Evolutionary conservation across 2,888 invertebrate species (phyloP).

Genomic region (Pseudeuparius sepicola): DNA sequence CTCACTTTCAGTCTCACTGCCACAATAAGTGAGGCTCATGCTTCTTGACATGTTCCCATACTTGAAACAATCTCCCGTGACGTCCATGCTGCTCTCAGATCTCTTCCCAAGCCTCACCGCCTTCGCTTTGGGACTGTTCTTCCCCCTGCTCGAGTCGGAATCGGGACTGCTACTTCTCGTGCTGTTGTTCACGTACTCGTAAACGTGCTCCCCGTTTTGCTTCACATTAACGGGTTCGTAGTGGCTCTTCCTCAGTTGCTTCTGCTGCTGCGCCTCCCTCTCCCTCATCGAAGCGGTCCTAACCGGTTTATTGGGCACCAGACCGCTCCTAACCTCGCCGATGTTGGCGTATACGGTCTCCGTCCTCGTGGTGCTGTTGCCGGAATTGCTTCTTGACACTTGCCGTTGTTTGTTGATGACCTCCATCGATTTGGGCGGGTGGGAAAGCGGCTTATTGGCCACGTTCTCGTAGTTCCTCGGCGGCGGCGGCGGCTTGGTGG

Average conservation of each 20-base stretch:
- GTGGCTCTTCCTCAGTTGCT: slow-evolving; percentile 29
- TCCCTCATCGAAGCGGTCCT: slow-evolving; percentile 80
- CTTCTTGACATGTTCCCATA: slow-evolving; percentile 51
- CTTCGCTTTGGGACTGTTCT: slow-evolving; percentile 35
- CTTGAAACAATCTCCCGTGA: slow-evolving; percentile 48
- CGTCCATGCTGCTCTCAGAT: slow-evolving; percentile 44
- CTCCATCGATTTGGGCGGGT: slow-evolving; percentile 59
- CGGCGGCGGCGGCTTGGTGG: slow-evolving; percentile 59
- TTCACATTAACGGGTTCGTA: slow-evolving; percentile 33
- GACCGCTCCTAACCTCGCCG: slow-evolving; percentile 72
- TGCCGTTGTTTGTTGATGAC: slow-evolving; percentile 42
- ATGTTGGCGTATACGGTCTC: slow-evolving; percentile 73
- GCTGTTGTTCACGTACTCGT: slow-evolving; percentile 51
- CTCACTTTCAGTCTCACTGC: slow-evolving; percentile 75
- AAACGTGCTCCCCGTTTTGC: slow-evolving; percentile 45
- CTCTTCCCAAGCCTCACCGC: slow-evolving; percentile 37
- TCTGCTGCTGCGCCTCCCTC: slow-evolving; percentile 56
- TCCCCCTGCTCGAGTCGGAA: slow-evolving; percentile 50
- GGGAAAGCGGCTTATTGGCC: slow-evolving; percentile 55
- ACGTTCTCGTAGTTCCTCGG: slow-evolving; percentile 48
- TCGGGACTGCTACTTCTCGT: slow-evolving; percentile 59
- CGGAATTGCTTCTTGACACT: slow-evolving; percentile 25
- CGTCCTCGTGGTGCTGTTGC: slow-evolving; percentile 24
- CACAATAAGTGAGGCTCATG: slow-evolving; percentile 67
- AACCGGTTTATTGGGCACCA: slow-evolving; percentile 71